A percentile compares a stretch with the other conserved stretches of the same genome.
Conservation (phyloP, 2,797 vertebrate genomes). For the Halcyon chelicuti region DNA sequence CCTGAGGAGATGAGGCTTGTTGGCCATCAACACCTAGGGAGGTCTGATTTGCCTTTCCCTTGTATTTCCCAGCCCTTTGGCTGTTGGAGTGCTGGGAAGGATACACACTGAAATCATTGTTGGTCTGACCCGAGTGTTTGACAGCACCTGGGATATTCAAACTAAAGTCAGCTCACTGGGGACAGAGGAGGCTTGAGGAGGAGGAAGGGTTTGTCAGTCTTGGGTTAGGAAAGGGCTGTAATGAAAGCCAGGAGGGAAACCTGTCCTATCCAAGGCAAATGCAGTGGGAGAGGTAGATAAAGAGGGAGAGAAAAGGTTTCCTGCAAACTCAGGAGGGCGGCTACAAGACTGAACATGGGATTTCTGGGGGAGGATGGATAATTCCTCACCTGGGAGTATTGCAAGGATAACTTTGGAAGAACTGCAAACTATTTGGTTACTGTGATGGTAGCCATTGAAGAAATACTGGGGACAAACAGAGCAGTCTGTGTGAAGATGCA, state of each 20-base stretch:
- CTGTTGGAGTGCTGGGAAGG: not conserved
- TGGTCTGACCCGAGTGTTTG: not conserved
- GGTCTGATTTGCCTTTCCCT: not conserved
- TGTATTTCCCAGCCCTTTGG: not conserved
- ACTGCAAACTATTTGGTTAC: not conserved
- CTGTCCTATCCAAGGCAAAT: not conserved
- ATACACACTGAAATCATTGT: fast-evolving
- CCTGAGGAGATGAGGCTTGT: not conserved
- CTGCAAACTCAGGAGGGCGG: not conserved
- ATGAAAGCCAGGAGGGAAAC: not conserved
- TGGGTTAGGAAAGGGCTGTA: not conserved
- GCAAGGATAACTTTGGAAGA: not conserved
- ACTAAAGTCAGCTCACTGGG: not conserved
- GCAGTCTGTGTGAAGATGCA: not conserved
- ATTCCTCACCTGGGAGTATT: not conserved
- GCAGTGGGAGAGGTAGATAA: not conserved
- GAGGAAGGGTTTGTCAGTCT: not conserved
- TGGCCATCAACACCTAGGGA: not conserved
- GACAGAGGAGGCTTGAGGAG: not conserved
- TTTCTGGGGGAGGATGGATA: not conserved
- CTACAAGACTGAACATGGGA: not conserved
- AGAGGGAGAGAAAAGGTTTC: not conserved
- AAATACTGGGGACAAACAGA: not conserved
- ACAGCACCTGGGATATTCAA: not conserved
- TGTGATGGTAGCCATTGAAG: not conserved